Evolutionary conservation across 1,140 invertebrate species (phyloP).

Genomic region (Oedothorax gibbosus): DNA sequence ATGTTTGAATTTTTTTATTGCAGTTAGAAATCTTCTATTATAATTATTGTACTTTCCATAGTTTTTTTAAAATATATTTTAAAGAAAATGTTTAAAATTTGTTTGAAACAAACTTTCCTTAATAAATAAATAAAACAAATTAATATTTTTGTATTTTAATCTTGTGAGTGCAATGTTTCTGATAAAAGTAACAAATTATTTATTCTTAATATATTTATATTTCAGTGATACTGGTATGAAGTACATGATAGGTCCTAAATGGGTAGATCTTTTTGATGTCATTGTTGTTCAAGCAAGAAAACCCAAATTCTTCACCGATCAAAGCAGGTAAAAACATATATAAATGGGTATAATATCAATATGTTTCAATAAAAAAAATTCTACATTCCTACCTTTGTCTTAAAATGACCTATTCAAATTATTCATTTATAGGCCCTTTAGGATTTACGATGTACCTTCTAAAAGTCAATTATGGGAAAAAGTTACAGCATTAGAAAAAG

Average conservation of each 20-base stretch:
- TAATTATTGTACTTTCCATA: no score
- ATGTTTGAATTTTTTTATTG: no score
- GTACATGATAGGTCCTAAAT: slow-evolving; percentile 87
- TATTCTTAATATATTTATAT: slow-evolving; percentile 62
- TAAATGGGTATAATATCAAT: background rate
- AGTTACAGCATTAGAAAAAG: slow-evolving; percentile 87
- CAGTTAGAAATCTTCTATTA: no score
- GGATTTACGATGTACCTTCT: slow-evolving; percentile 85
- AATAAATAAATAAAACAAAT: no score
- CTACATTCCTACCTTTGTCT: no score
- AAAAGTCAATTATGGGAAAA: slow-evolving; percentile 90
- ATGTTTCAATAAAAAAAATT: no score
- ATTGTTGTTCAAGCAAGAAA: slow-evolving; percentile 95
- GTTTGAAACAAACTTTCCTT: no score
- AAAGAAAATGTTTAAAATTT: no score
- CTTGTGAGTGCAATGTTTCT: no score
- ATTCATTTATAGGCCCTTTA: slow-evolving; percentile 78
- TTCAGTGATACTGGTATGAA: slow-evolving; percentile 91
- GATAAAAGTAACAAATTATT: no score
- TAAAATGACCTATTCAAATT: background rate
- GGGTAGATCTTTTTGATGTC: slow-evolving; percentile 93
- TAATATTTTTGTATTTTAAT: no score
- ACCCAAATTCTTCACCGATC: slow-evolving; percentile 95
- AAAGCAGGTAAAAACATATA: slow-evolving; percentile 69
- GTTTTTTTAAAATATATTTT: no score